Base-by-base conservation (phyloP, 2,888 invertebrate species). In the Psylliodes chrysocephalus region DNA sequence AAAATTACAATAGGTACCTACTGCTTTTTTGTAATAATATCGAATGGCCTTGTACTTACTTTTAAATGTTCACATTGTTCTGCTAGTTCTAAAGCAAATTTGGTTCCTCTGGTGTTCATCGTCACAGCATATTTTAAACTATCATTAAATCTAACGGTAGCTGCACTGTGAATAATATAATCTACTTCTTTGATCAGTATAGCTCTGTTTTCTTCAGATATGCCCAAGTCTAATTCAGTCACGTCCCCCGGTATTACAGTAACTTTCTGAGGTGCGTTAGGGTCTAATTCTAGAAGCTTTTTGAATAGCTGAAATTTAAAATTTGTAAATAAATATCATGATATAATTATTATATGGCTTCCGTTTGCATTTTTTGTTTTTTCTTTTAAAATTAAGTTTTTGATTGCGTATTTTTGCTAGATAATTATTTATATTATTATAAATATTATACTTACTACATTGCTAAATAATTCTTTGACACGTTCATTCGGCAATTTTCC, bases 81-180 rank as follows among this genome's bases (percentile, higher is more conserved):
- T 1, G 78, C 79, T 52, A 82, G 60, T 30, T 79, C 75, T 49
- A 81, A 60, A 53, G 78, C 71, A 35, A 71, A 77, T 65, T 78
- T 72, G 0, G 79, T 81, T 0, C 79, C 81, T 62, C 86, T 79
- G 1, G 90, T 88, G 78, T 91, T 91, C 84, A 89, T 86, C 49
- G 84, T 84, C 6, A 90, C 83, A 0, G 91, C 88, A 15, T 84
- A 78, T 79, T 86, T 86, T 33, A 92, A 80, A 0, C 86, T 82
- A 71, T 90, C 87, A 75, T 91, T 89, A 73, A 91, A 91, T 66
- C 85, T 84, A 33, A 91, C 88, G 35, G 90, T 90, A n/a, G 91
- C 91, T 0, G 91, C 91, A 75, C 88, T 87, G 77, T 91, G 91
- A 76, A 90, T 88, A n/a, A 91, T 86, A 10, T 90, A 84, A 22